phyloP scores from a whole-genome alignment of 2,113 vertebrate species.

The Pycnonotus jocosus region DNA sequence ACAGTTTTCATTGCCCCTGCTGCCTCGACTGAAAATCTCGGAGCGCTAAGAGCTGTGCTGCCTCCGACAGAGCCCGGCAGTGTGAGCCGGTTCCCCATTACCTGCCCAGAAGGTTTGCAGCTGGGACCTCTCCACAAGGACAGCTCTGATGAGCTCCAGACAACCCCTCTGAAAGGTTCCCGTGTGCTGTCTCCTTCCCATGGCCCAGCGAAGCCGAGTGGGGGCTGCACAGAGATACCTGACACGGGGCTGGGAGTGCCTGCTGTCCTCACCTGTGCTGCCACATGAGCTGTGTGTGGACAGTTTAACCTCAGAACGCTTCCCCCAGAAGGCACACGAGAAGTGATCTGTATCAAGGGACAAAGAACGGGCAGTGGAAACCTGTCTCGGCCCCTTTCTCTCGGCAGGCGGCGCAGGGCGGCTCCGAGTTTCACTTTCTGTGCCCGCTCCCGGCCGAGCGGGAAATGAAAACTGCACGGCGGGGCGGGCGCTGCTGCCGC shows the following conservation, averaged over 20 bases:
- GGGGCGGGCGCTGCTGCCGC: not conserved
- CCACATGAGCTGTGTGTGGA: fast-evolving
- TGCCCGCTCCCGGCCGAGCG: fast-evolving
- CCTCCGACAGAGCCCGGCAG: not conserved
- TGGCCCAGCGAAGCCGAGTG: not conserved
- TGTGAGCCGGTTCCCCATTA: not conserved
- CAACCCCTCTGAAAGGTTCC: not conserved
- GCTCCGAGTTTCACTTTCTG: slow-evolving; percentile 44
- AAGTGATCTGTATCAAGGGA: fast-evolving
- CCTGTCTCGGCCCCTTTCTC: fast-evolving
- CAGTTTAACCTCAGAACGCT: not conserved
- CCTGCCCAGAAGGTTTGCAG: not conserved
- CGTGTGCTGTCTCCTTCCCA: fast-evolving
- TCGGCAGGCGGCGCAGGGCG: not conserved
- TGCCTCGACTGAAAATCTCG: not conserved
- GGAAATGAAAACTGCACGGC: slow-evolving; percentile 28
- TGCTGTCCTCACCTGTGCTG: not conserved
- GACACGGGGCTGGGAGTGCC: fast-evolving
- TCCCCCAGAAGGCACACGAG: too few relatives aligned
- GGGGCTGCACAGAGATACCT: not conserved
- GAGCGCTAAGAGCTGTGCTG: not conserved
- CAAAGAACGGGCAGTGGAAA: fast-evolving
- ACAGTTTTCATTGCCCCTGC: not conserved
- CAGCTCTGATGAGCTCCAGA: not conserved
- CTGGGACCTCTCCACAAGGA: too few relatives aligned